phyloP scores from a whole-genome alignment of 2,797 vertebrate genomes.

The Rhadinocentrus ornatus region DNA sequence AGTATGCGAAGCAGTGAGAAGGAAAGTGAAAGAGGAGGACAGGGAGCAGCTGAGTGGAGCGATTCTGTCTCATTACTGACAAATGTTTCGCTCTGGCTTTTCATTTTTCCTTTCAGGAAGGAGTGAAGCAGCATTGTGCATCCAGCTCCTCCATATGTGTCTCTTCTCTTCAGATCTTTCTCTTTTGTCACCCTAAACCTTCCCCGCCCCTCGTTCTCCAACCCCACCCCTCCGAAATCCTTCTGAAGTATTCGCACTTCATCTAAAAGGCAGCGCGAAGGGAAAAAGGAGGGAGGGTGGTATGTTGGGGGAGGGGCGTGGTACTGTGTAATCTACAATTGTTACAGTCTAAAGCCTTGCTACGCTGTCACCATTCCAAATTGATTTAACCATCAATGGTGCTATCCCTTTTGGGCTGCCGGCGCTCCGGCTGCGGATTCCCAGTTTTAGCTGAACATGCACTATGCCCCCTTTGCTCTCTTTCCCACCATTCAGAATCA shows the following conservation, averaged over 20 bases:
- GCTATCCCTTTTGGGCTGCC: constrained; percentile 86
- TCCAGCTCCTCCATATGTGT: constrained; percentile 76
- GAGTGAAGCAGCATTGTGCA: constrained; percentile 75
- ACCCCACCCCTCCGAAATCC: constrained; percentile 45
- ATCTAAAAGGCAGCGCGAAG: constrained; percentile 71
- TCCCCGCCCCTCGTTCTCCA: constrained; percentile 32
- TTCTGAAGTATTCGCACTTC: constrained; percentile 69
- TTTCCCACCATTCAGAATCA: constrained; percentile 94
- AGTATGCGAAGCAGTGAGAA: constrained; percentile 28
- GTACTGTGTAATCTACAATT: constrained; percentile 88
- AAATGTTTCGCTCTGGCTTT: constrained; percentile 47
- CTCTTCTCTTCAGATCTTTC: constrained; percentile 70
- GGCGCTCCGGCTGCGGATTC: constrained; percentile 85
- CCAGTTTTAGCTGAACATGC: constrained; percentile 88
- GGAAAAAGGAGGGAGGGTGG: constrained; percentile 28
- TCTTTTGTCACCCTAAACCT: constrained; percentile 78
- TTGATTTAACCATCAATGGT: constrained; percentile 96
- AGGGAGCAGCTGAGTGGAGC: constrained; percentile 48
- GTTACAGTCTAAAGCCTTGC: constrained; percentile 90
- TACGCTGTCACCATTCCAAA: constrained; percentile 93
- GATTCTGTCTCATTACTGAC: constrained; percentile 55
- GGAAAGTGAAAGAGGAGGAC: constrained; percentile 30
- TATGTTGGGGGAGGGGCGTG: constrained; percentile 58
- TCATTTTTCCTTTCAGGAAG: constrained; percentile 59
- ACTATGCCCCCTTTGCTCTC: constrained; percentile 81